Evolutionary conservation across 2,888 invertebrate species (phyloP).

Genomic region (Muscina levida): DNA sequence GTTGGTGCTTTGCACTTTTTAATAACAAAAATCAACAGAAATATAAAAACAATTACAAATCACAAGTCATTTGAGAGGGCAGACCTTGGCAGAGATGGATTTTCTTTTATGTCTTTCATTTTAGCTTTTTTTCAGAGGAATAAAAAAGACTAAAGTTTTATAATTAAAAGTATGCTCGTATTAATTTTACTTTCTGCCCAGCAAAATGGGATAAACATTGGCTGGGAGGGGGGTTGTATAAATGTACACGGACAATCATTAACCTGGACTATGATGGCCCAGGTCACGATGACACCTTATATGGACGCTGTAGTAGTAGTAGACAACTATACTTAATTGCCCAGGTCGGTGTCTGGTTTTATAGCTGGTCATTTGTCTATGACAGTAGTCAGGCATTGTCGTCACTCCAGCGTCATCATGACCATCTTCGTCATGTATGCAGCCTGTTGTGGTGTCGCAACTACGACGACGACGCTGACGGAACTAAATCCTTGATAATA

Average conservation of each 20-base stretch:
- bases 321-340: no score
- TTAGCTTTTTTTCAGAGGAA: background rate
- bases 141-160: constrained; percentile 40
- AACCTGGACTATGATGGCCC: no score
- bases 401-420: background rate
- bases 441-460: no score
- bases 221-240: background rate
- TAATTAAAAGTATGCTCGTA: constrained; percentile 40
- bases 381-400: background rate
- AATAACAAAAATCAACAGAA: background rate
- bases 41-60: constrained; percentile 1
- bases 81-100: background rate
- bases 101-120: background rate
- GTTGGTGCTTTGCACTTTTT: background rate
- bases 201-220: background rate
- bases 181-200: constrained; percentile 14
- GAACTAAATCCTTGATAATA: background rate
- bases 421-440: background rate
- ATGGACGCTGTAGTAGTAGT: no score
- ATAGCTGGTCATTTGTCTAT: constrained; percentile 8
- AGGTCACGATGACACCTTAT: no score
- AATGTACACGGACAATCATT: no score
- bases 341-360: background rate
- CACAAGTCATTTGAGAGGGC: constrained; percentile 34
- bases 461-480: background rate